Evolutionary conservation across 30 jellyfish, hydroid and myxozoan genomes (phyloP), one percentile per base, ranked within the genome.

Genomic region (Phacellophora camtschatica): DNA sequence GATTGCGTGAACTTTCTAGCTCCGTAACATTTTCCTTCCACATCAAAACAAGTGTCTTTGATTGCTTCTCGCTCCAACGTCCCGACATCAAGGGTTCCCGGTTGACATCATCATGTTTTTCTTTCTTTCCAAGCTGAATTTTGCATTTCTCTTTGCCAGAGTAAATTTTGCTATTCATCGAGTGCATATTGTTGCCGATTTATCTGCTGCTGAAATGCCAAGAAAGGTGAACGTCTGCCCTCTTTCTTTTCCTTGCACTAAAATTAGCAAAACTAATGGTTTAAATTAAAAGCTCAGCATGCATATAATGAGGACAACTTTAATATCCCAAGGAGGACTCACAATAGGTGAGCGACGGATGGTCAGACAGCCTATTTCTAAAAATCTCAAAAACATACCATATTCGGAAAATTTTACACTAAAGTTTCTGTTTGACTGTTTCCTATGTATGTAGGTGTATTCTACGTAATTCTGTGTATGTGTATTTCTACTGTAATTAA

Each of bases 61-160:
- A 48, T 55, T 81, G 67, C n/a, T 0, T 20, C 54, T 81, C 65
- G 25, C 50, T 22, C 88, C 88, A 81, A 13, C 65, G 77, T 13
- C 57, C 83, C 13, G 53, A 39, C 8, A 13, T 13, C 36, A 13
- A 39, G 53, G 53, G 53, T 13, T 39, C 53, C 10, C 13, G 8
- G 8, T 39, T 39, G 8, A 6, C 53, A 39, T 8, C 53, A 39
- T 39, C 13, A 13, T 39, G 12, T 6, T 39, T 39, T 39, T 8
- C 53, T 39, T 39, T 8, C 8, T 13, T 39, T 39, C 53, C 53
- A 39, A 13, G 53, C 8, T 39, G 13, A 13, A 6, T 39, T 13
- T 39, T 39, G 53, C 53, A 39, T 39, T 2, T 43, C 57, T 1
- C 5, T 19, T 5, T 43, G 57, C 57, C 57, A 43, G 57, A 19